Evolutionary conservation across 2,888 invertebrate genomes (phyloP), one percentile per base, ranked within the genome.

Genomic region (Tortricodes alternella): DNA sequence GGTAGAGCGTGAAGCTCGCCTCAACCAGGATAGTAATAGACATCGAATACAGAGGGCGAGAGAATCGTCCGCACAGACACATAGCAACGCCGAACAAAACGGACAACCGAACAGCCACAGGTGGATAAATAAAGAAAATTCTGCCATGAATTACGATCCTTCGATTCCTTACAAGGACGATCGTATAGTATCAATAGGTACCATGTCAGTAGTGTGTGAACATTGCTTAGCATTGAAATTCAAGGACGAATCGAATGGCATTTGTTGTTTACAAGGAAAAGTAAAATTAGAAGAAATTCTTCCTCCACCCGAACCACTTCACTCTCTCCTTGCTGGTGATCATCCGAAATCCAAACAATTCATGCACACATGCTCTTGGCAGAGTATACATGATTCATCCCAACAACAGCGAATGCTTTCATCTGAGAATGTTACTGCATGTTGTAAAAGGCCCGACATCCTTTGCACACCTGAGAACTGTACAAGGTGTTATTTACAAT

Each of bases 201-300:
- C 62, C 23, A 62, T 64, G 60, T 63, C 62, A 60, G 61, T 62
- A 60, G 62, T 63, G 58, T 64, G 60, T 61, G 57, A 66, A 63
- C 58, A 66, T 60, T 64, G 59, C 27, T 59, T 39, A 46, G 61
- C 62, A 34, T 55, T 59, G 27, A 61, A 59, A 55, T 61, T 48
- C 44, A 63, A 61, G 39, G 62, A 61, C 27, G 62, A 63, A 57
- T 58, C 60, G 44, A 59, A 60, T 58, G 64, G 61, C 24, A 32
- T 62, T 44, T 62, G 63, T 59, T 64, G 59, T 34, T 58, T 46
- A 53, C 48, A 53, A 55, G 63, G 62, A 56, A 63, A 63, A 62
- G 60, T 63, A 3, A 53, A 65, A 62, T 59, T 63, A 59, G 53
- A 58, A 60, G 50, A 61, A 59, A 53, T 58, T 57, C 46, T 52